phyloP scores from a whole-genome alignment of 2,113 vertebrate genomes.

The Serilophus lunatus region DNA sequence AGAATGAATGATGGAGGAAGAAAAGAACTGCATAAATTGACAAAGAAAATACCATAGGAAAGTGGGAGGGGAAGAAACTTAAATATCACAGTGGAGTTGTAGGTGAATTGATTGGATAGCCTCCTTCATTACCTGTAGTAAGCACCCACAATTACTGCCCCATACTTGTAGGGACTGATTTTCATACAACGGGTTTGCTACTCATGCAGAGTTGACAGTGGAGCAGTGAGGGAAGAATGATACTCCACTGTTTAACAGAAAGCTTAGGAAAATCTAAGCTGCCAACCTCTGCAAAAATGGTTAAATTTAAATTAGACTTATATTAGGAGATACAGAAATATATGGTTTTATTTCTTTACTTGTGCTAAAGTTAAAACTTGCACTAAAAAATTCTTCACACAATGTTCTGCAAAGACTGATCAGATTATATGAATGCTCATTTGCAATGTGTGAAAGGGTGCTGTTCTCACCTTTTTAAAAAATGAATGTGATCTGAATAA shows the following conservation, averaged over 20 bases:
- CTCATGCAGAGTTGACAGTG: neutral
- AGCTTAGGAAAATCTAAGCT: neutral
- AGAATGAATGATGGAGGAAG: neutral
- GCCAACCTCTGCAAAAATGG: neutral
- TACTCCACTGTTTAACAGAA: neutral
- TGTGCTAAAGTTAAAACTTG: neutral
- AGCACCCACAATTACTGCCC: neutral
- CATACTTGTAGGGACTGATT: neutral
- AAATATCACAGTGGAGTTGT: neutral
- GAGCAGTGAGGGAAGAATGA: neutral
- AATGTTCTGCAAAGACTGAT: neutral
- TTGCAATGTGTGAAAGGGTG: neutral
- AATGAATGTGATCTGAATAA: neutral
- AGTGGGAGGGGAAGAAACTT: neutral
- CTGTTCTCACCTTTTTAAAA: neutral
- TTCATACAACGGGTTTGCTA: neutral
- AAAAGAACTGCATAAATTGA: neutral
- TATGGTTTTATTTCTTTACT: neutral
- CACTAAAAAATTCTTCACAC: neutral
- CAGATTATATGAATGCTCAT: neutral
- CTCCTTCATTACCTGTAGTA: neutral
- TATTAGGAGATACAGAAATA: neutral
- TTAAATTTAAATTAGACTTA: neutral
- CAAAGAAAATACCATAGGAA: neutral
- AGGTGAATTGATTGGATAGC: neutral